Evolutionary conservation across 2,113 vertebrate species (phyloP), one percentile per base, ranked within the genome.

Genomic region (Chamaetylas fuelleborni): DNA sequence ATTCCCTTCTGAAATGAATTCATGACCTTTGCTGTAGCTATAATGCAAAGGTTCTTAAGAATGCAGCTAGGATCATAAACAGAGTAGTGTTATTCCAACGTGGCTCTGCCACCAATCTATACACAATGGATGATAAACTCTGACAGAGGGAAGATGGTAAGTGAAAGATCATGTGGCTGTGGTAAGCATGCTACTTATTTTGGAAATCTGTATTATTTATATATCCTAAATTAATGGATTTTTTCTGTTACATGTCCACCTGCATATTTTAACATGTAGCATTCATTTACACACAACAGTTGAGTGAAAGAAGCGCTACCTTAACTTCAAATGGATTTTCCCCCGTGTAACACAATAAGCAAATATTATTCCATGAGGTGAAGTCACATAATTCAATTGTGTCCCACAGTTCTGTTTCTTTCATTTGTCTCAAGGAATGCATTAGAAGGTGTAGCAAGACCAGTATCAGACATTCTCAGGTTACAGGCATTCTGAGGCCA

Each of bases 331-430:
- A 38, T 3, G 22, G 12, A 20, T 26, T 38, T 58, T 66, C 14
- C 18, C 23, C 18, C 0, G 0, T 19, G 36, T 45, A n/a, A n/a
- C 10, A 38, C 9, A 83, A 33, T 34, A 66, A 86, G 15, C 23
- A 88, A 85, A 58, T 51, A 71, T 12, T 79, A 42, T 60, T 67
- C 16, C 8, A 19, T 24, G 19, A 86, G 16, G 14, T 51, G 28
- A 72, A 72, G 47, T 36, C 38, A 82, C 50, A 51, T 19, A 77
- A 38, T 50, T 77, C 47, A 80, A 4, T 28, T 78, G 14, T 65
- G 33, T 9, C 33, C 31, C 24, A 61, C 22, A 42, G 1, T 33
- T 62, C 28, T 57, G 5, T 50, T 76, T 72, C 29, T 67, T 82
- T 60, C 16, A 23, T 91, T 78, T 38, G 3, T 36, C 65, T 79